A percentile compares a stretch with the other conserved stretches of the same genome.
These are phyloP conservation scores for Carassius auratus DNA, from an alignment of 2,113 vertebrate genomes.

Conservation along the genomic window DNA sequence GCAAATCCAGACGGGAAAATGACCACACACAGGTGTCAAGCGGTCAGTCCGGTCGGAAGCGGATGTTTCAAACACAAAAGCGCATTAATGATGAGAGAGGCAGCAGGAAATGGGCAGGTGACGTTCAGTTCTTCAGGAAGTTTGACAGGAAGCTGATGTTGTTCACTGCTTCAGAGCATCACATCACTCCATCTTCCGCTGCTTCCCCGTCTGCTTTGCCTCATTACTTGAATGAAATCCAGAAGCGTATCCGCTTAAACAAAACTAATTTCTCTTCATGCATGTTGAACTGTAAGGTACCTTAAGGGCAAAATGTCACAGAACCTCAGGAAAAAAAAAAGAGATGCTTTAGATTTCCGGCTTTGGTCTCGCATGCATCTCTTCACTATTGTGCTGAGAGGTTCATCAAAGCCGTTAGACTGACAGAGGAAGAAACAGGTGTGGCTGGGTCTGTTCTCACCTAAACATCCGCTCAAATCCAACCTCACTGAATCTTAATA, in stretches of 20 bases:
- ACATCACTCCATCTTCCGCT: not conserved
- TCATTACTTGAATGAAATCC: not conserved
- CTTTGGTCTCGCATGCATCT: not conserved
- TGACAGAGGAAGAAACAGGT: constrained; percentile 35
- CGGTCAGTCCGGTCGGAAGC: constrained; percentile 28
- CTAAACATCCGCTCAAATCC: not conserved
- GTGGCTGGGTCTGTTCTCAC: not conserved
- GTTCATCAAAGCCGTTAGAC: not conserved
- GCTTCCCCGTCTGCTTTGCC: not conserved
- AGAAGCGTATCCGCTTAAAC: not conserved
- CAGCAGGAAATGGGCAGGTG: constrained; percentile 30
- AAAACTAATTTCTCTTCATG: not conserved
- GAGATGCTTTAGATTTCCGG: not conserved
- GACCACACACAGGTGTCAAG: constrained; percentile 12
- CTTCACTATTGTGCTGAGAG: not conserved
- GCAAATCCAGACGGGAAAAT: not conserved
- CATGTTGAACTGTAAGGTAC: not conserved
- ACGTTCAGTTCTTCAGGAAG: not conserved
- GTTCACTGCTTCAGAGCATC: constrained; percentile 12
- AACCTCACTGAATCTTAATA: no score
- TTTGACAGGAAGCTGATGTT: constrained; percentile 22
- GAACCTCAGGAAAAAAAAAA: not conserved
- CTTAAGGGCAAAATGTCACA: not conserved
- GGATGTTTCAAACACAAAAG: constrained; percentile 45
- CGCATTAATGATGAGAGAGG: constrained; percentile 10